A percentile compares a stretch with the other conserved stretches of the same genome.
These are phyloP conservation scores for Hydrolagus affinis DNA, from an alignment of 2,113 vertebrate genomes.

Conservation along the genomic window DNA sequence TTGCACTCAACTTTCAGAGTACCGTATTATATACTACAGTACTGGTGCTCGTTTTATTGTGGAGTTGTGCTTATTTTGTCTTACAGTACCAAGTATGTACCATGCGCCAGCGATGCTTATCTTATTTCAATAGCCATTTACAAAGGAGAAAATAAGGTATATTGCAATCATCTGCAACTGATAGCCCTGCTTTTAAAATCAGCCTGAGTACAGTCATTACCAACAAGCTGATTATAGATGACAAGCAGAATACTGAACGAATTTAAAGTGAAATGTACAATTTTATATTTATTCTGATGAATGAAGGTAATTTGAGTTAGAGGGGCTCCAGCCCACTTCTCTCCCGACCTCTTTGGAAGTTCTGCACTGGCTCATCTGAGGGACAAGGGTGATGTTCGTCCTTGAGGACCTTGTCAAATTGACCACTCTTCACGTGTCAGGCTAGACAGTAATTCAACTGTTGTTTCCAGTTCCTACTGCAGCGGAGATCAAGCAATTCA, in stretches of 20 bases:
- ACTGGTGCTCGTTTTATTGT: background rate
- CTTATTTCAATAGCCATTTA: slow-evolving; percentile 12
- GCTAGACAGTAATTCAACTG: too few species aligned
- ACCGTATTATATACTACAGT: background rate
- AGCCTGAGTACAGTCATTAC: background rate
- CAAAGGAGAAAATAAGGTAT: slow-evolving; percentile 3
- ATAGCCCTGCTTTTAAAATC: background rate
- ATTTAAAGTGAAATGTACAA: background rate
- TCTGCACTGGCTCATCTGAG: too few species aligned
- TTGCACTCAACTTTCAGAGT: too few species aligned
- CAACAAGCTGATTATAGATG: background rate
- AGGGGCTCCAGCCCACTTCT: too few species aligned
- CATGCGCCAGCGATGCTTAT: background rate
- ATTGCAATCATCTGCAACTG: slow-evolving; percentile 6
- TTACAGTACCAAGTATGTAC: background rate
- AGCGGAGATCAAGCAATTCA: too few species aligned
- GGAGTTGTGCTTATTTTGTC: background rate
- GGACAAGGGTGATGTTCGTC: too few species aligned
- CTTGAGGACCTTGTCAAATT: too few species aligned
- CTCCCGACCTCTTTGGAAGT: too few species aligned
- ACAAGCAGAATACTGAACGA: background rate
- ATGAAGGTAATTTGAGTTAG: too few species aligned
- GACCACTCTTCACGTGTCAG: too few species aligned
- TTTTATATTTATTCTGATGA: background rate
- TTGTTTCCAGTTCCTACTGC: too few species aligned